Evolutionary conservation across 2,113 vertebrate genomes (phyloP).

Genomic region (Sorex araneus): DNA sequence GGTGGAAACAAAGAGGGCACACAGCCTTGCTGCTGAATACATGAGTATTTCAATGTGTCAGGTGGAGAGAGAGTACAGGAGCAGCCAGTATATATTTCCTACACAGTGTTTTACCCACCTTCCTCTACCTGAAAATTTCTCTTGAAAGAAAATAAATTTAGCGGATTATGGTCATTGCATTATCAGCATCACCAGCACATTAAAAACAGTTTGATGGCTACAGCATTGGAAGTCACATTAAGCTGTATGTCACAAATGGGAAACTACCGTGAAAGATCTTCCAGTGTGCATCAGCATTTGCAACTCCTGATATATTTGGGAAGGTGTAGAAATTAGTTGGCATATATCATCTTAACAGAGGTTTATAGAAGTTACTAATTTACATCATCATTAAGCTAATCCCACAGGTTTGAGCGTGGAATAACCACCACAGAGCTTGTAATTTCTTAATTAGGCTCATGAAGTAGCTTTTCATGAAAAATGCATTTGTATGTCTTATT

Average conservation of each 20-base stretch:
- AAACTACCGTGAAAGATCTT: not conserved
- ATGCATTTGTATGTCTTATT: conserved; percentile 44
- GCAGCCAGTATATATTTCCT: not conserved
- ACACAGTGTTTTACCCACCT: not conserved
- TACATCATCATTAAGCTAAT: conserved; percentile 30
- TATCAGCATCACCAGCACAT: not conserved
- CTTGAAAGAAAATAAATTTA: conserved; percentile 42
- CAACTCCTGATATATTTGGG: not conserved
- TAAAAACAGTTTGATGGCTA: conserved; percentile 30
- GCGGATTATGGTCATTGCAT: not conserved
- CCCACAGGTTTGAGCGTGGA: conserved; percentile 2
- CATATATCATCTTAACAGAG: conserved; percentile 31
- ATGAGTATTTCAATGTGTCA: not conserved
- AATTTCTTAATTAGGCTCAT: conserved; percentile 61
- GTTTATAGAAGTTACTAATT: conserved; percentile 35
- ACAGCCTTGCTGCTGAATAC: not conserved
- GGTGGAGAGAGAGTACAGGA: not conserved
- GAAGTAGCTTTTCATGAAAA: conserved; percentile 51
- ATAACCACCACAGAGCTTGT: not conserved
- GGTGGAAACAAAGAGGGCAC: not conserved
- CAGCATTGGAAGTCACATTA: not conserved
- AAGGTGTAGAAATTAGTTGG: not conserved
- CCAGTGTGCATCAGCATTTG: not conserved
- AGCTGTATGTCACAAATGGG: not conserved
- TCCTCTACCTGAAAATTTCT: conserved; percentile 19